These are phyloP conservation scores for Megastigmus dorsalis DNA, from an alignment of 2,888 invertebrate species.

Conservation along the genomic window DNA sequence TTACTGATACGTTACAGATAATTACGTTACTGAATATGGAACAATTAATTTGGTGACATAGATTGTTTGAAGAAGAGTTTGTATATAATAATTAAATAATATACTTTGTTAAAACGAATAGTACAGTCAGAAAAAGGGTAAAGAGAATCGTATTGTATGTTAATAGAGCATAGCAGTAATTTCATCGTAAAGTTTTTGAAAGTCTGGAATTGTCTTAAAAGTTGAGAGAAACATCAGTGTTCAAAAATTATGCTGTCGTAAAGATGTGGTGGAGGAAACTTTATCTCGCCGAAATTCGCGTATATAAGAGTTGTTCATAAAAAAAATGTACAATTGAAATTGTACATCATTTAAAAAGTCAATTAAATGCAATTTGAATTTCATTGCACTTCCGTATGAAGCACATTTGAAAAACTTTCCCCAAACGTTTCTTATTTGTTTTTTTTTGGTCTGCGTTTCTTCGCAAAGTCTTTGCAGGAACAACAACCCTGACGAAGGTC, in stretches of 20 bases:
- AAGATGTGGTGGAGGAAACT: no score
- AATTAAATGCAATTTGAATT: background rate
- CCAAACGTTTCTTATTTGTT: no score
- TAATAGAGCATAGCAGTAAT: background rate
- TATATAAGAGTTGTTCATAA: background rate
- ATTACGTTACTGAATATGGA: no score
- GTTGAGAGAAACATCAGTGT: background rate
- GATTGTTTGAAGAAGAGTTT: no score
- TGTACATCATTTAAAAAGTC: background rate
- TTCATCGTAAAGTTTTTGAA: background rate
- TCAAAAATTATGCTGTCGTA: constrained; percentile 24
- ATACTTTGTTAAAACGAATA: background rate
- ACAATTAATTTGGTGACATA: no score
- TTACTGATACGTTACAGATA: no score
- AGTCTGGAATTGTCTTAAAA: constrained; percentile 17
- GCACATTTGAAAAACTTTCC: no score
- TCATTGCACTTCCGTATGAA: background rate
- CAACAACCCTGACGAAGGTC: no score
- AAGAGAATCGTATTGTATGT: background rate
- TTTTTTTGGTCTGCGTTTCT: no score
- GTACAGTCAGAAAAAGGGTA: no score
- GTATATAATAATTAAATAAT: no score
- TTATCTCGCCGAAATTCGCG: background rate
- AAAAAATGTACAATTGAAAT: background rate
- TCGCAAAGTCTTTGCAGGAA: no score